Conservation (phyloP, 2,797 vertebrate genomes). For the Callimico goeldii region DNA sequence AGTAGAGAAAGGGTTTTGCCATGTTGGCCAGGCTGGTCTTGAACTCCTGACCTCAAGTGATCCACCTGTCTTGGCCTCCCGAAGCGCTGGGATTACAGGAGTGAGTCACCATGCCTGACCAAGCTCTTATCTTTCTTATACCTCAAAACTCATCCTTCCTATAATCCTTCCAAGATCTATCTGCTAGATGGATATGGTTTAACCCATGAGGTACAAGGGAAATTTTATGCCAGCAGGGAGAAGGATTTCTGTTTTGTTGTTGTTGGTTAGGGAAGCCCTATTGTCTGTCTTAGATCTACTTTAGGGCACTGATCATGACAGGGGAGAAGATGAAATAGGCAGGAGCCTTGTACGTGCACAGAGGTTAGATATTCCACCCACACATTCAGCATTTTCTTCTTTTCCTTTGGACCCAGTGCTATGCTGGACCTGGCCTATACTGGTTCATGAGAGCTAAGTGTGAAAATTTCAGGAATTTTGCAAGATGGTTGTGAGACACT, state of each 20-base stretch:
- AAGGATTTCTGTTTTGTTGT: neutral
- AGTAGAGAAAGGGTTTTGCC: neutral
- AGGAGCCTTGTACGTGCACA: neutral
- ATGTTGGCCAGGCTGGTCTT: neutral
- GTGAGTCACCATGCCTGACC: neutral
- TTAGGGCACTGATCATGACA: neutral
- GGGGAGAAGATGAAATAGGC: neutral
- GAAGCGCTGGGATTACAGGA: neutral
- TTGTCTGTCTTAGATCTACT: neutral
- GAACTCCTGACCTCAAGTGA: neutral
- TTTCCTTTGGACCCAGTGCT: neutral
- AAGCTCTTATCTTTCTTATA: neutral
- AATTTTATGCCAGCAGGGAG: neutral
- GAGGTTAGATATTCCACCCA: neutral
- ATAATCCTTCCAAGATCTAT: neutral
- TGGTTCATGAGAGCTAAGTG: neutral
- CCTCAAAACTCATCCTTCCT: neutral
- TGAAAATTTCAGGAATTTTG: slow-evolving; percentile 33
- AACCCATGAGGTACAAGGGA: neutral
- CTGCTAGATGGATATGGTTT: neutral
- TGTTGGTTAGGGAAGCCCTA: neutral
- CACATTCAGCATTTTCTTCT: neutral
- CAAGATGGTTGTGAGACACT: neutral
- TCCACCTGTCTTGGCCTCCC: neutral
- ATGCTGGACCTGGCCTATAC: neutral